Conservation (phyloP, 2,113 vertebrate species). For the Ictalurus punctatus region DNA sequence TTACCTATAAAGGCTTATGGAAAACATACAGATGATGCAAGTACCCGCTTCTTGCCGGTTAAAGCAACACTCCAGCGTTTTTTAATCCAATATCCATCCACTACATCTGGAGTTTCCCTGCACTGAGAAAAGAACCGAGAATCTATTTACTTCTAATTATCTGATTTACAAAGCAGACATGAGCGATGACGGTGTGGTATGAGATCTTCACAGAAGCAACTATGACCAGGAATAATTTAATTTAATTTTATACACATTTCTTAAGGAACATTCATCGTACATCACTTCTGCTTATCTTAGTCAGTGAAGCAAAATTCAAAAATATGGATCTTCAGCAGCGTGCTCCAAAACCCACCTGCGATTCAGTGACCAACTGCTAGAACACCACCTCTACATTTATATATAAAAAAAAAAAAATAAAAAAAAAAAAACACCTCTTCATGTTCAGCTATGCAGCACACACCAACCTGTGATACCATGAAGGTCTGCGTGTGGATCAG, state of each 20-base stretch:
- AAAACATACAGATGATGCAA: not conserved
- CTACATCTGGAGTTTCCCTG: not conserved
- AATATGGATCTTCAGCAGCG: not conserved
- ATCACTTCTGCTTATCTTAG: not conserved
- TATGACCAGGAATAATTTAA: not conserved
- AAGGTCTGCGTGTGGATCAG: not conserved
- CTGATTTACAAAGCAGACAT: not conserved
- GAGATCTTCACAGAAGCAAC: slow-evolving; percentile 53
- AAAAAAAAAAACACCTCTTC: not conserved
- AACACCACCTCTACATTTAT: not conserved
- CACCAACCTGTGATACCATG: not conserved
- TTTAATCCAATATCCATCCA: not conserved
- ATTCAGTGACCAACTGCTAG: not conserved
- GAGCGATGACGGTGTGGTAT: not conserved
- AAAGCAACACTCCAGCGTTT: not conserved
- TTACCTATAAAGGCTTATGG: not conserved
- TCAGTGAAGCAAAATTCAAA: slow-evolving; percentile 16
- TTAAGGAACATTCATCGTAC: not conserved
- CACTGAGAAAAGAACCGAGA: not conserved
- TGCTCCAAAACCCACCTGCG: not conserved
- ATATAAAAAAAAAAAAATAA: not conserved
- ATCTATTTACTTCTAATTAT: not conserved
- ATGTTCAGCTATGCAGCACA: not conserved
- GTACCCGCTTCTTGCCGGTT: not conserved
- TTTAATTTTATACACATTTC: not conserved